Conservation (phyloP, 2,113 vertebrate genomes). For the Nipponia nippon region DNA sequence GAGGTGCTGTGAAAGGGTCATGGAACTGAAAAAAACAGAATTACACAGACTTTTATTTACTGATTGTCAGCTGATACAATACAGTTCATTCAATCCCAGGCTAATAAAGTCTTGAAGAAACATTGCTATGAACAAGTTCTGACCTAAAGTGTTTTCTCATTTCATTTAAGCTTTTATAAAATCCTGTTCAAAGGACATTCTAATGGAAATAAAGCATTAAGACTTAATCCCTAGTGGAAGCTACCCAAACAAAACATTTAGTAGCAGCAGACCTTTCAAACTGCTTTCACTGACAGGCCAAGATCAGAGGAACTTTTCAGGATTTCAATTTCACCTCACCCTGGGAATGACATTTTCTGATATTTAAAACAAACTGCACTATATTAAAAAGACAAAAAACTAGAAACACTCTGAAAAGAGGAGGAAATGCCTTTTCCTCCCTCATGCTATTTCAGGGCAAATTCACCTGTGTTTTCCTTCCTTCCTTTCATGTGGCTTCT, state of each 20-base stretch:
- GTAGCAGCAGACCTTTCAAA: conserved; percentile 10
- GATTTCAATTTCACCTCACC: conserved; percentile 13
- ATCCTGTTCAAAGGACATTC: conserved; percentile 1
- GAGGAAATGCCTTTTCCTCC: neutral
- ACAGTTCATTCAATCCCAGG: neutral
- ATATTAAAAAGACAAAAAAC: neutral
- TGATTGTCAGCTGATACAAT: neutral
- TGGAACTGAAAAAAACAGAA: neutral
- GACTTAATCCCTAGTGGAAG: conserved; percentile 34
- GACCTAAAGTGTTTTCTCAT: neutral
- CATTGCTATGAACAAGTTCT: neutral
- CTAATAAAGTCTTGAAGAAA: conserved; percentile 14
- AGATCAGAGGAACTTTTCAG: conserved; percentile 24
- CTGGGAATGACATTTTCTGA: conserved; percentile 1
- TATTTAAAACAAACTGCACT: neutral
- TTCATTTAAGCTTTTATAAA: conserved; percentile 47
- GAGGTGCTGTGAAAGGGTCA: neutral
- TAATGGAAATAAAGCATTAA: conserved; percentile 52
- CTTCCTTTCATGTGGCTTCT: neutral
- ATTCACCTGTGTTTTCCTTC: neutral
- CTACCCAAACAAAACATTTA: conserved; percentile 50
- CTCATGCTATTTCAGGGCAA: neutral
- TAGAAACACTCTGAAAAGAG: neutral
- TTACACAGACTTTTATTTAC: neutral
- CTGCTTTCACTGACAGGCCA: conserved; percentile 11